Evolutionary conservation across 1,140 invertebrate species (phyloP).

Genomic region (Drosophila teissieri): DNA sequence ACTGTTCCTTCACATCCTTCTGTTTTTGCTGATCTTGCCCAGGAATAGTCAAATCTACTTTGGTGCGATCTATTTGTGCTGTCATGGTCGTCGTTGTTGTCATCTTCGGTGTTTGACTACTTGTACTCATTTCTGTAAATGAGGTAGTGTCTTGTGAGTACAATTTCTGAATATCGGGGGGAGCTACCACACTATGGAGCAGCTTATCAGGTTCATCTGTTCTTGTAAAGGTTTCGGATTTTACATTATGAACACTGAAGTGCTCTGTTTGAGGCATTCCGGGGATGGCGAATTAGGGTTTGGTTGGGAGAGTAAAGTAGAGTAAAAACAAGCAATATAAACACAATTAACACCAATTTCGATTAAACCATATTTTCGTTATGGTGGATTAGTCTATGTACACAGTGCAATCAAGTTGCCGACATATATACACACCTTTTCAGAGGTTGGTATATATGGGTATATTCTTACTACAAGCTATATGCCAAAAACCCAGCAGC

Average conservation of each 20-base stretch:
- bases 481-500: slow-evolving; percentile 73
- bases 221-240: slow-evolving; percentile 75
- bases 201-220: slow-evolving; percentile 83
- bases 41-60: slow-evolving; percentile 51
- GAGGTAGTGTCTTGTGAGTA: slow-evolving; percentile 84
- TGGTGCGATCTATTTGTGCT: slow-evolving; percentile 63
- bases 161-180: slow-evolving; percentile 43
- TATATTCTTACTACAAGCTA: slow-evolving; percentile 63
- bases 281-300: slow-evolving; percentile 39
- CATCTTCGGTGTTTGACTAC: slow-evolving; percentile 77
- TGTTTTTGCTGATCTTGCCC: not conserved
- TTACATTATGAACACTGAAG: slow-evolving; percentile 84
- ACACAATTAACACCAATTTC: slow-evolving; percentile 80
- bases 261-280: slow-evolving; percentile 82
- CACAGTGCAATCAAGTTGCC: slow-evolving; percentile 61
- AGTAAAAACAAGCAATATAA: slow-evolving; percentile 74
- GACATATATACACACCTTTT: slow-evolving; percentile 2
- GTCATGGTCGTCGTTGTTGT: slow-evolving; percentile 58
- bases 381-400: slow-evolving; percentile 72
- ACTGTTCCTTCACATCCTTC: slow-evolving; percentile 23
- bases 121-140: slow-evolving; percentile 84
- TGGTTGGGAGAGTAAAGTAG: slow-evolving; percentile 59
- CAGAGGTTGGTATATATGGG: slow-evolving; percentile 8
- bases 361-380: slow-evolving; percentile 42
- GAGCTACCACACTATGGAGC: slow-evolving; percentile 77